A percentile compares a stretch with the other conserved stretches of the same genome.
Conservation (phyloP, 1,140 invertebrate species). For the Pseudomyrmex dendroicus region DNA sequence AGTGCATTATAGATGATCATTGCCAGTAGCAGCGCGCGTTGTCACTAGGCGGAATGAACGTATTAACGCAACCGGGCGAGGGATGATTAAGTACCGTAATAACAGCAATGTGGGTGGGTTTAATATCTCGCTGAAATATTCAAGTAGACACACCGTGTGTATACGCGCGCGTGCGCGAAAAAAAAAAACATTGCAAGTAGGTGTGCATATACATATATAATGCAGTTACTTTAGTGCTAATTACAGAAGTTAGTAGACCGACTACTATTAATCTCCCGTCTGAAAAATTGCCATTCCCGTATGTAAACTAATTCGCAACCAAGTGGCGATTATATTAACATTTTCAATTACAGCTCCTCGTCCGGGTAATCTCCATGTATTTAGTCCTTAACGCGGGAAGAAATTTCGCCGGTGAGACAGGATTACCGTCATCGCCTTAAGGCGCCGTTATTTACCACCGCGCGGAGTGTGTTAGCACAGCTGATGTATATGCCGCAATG, state of each 20-base stretch:
- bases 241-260: no score
- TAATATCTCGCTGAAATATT: constrained; percentile 47
- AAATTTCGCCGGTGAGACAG: constrained; percentile 32
- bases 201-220: no score
- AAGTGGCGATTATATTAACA: background rate
- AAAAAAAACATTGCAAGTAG: no score
- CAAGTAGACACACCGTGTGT: background rate
- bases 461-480: constrained; percentile 20
- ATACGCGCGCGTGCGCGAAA: background rate
- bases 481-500: constrained; percentile 23
- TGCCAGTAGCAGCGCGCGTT: constrained; percentile 1
- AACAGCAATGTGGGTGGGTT: constrained; percentile 19
- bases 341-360: background rate
- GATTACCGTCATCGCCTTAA: constrained; percentile 47
- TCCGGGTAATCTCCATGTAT: constrained; percentile 20
- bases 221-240: no score
- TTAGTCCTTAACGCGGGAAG: constrained; percentile 40
- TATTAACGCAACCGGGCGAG: constrained; percentile 22
- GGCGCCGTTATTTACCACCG: constrained; percentile 21
- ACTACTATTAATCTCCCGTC: background rate
- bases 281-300: background rate
- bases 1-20: constrained; percentile 28
- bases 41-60: constrained; percentile 33
- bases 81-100: constrained; percentile 41
- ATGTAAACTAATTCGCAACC: constrained; percentile 22